Conservation (phyloP, 2,888 invertebrate genomes). For the Meloe dianella region DNA sequence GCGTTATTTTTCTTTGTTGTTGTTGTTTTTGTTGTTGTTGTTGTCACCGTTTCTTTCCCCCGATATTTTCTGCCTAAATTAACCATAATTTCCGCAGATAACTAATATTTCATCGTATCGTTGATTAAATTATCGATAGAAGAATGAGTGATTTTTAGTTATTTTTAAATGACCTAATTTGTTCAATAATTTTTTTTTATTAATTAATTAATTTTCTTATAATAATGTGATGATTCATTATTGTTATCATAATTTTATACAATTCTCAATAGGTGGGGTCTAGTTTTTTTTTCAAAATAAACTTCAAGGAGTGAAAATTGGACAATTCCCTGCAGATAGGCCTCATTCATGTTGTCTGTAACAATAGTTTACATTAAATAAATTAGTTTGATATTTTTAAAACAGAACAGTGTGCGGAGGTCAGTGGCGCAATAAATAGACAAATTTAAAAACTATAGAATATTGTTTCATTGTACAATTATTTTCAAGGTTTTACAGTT, state of each 20-base stretch:
- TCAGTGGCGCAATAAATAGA: conserved; percentile 1
- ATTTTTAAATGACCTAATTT: conserved; percentile 6
- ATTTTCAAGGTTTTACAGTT: neutral
- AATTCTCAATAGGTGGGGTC: too few species aligned
- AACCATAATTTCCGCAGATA: neutral
- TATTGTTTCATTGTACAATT: neutral
- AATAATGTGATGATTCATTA: neutral
- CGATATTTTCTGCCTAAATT: neutral
- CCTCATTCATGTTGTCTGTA: neutral
- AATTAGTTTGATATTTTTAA: conserved; percentile 2
- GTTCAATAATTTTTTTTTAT: neutral
- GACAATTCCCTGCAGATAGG: neutral
- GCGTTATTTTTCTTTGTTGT: neutral
- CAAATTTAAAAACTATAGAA: neutral
- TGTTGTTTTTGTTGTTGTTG: neutral
- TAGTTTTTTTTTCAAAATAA: neutral
- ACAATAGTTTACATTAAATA: neutral
- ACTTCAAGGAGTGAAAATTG: neutral
- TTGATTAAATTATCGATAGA: neutral
- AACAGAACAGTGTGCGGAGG: neutral
- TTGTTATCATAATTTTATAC: neutral
- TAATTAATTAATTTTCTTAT: neutral
- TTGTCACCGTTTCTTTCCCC: neutral
- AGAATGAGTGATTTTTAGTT: neutral
- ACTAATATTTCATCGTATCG: neutral